Conservation (phyloP, 2,888 invertebrate genomes). For the Drosophila kanekoi region DNA sequence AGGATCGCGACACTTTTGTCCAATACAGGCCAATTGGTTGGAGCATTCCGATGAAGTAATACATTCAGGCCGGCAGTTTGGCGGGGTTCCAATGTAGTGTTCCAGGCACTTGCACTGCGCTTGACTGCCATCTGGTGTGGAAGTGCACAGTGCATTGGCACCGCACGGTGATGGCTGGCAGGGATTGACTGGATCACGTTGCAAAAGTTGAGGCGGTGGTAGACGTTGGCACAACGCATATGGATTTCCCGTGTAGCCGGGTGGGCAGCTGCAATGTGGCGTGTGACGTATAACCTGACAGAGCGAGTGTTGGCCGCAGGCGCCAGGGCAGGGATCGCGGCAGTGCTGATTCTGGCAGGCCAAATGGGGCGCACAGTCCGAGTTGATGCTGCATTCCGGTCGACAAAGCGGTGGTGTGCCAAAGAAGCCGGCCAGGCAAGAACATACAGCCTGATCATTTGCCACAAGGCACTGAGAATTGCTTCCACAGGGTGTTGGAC, state of each 20-base stretch:
- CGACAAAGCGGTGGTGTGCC: constrained; percentile 91
- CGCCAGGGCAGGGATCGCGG: constrained; percentile 90
- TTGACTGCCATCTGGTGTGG: constrained; percentile 82
- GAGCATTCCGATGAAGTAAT: constrained; percentile 90
- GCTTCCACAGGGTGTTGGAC: constrained; percentile 91
- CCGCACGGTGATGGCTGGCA: constrained; percentile 89
- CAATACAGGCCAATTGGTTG: constrained; percentile 90
- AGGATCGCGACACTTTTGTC: constrained; percentile 91
- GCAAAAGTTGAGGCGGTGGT: constrained; percentile 69
- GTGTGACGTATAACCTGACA: constrained; percentile 90
- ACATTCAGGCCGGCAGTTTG: constrained; percentile 91
- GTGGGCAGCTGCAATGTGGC: constrained; percentile 89
- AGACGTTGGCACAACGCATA: constrained; percentile 87
- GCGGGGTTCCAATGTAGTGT: constrained; percentile 90
- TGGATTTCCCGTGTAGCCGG: constrained; percentile 90
- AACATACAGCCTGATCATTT: constrained; percentile 89
- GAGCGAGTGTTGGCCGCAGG: constrained; percentile 90
- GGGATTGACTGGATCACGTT: constrained; percentile 85
- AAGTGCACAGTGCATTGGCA: constrained; percentile 87
- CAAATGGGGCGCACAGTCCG: constrained; percentile 89
- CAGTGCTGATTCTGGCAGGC: constrained; percentile 91
- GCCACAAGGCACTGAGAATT: constrained; percentile 90
- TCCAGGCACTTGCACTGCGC: constrained; percentile 88
- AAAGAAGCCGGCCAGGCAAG: constrained; percentile 89
- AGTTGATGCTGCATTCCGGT: constrained; percentile 91